Percentiles rank a stretch among this genome's conserved stretches.
phyloP scores from a whole-genome alignment of 2,888 invertebrate species.

The Troides oblongomaculatus region DNA sequence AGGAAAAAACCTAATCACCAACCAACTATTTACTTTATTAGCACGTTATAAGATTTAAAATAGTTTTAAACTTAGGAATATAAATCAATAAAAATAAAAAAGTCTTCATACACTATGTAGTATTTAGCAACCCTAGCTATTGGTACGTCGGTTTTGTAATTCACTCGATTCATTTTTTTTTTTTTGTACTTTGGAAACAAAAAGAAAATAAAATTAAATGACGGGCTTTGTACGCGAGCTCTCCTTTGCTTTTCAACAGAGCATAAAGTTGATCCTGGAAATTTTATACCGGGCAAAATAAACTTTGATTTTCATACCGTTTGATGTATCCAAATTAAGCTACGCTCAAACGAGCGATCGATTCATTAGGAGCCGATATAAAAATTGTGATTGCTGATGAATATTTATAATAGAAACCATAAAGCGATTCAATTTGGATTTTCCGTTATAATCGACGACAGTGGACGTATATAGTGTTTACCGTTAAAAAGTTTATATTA shows the following conservation, averaged over 20 bases:
- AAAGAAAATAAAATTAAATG: constrained; percentile 57
- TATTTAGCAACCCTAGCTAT: constrained; percentile 51
- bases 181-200: constrained; percentile 67
- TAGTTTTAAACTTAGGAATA: background rate
- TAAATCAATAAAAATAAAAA: background rate
- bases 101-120: background rate
- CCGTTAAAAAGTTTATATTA: background rate
- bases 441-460: background rate
- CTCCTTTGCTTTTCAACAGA: constrained; percentile 68
- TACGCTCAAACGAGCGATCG: constrained; percentile 40
- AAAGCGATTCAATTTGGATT: constrained; percentile 21
- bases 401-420: constrained; percentile 43
- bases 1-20: too few relatives aligned
- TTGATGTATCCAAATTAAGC: constrained; percentile 65
- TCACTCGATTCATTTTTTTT: constrained; percentile 67
- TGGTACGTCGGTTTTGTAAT: constrained; percentile 65
- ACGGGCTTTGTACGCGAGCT: constrained; percentile 65
- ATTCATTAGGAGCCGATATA: constrained; percentile 46
- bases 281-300: constrained; percentile 57
- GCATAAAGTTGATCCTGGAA: constrained; percentile 70
- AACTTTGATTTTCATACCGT: constrained; percentile 64
- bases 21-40: too few relatives aligned
- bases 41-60: too few relatives aligned
- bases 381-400: constrained; percentile 43
- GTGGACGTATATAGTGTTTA: too few relatives aligned